A percentile compares a stretch with the other conserved stretches of the same genome.
Conservation (phyloP, 2,113 vertebrate genomes). For the Balaenoptera acutorostrata region DNA sequence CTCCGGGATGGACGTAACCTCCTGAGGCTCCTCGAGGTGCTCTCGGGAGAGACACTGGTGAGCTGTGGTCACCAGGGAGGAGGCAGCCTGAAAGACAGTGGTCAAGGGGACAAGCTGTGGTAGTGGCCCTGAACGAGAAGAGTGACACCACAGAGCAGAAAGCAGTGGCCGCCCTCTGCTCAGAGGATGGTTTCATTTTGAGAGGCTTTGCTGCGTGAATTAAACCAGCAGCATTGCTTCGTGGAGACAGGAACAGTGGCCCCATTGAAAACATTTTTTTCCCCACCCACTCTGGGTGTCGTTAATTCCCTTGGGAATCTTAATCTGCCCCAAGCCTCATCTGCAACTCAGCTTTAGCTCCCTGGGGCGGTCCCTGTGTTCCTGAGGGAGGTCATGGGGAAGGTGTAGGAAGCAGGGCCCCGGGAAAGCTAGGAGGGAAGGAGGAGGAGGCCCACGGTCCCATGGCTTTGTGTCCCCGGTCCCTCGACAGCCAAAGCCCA, state of each 20-base stretch:
- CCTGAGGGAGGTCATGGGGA: not conserved
- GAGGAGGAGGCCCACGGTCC: not conserved
- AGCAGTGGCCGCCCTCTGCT: not conserved
- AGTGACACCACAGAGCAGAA: not conserved
- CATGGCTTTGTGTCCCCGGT: no score
- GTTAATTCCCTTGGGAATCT: conserved; percentile 75
- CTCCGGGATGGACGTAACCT: conserved; percentile 94
- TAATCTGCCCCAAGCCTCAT: conserved; percentile 61
- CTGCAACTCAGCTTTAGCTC: not conserved
- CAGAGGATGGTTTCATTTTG: not conserved
- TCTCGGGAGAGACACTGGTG: conserved; percentile 94
- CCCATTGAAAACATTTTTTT: conserved; percentile 53
- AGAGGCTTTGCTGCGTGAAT: not conserved
- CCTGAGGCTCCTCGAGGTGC: conserved; percentile 91
- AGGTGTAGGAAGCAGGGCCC: not conserved
- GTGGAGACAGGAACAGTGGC: conserved; percentile 43
- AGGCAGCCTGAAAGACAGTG: not conserved
- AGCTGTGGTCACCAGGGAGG: conserved; percentile 55
- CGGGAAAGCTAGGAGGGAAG: not conserved
- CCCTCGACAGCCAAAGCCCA: conserved; percentile 87
- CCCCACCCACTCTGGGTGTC: not conserved
- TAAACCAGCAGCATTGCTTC: not conserved
- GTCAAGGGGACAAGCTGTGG: not conserved
- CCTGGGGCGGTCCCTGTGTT: not conserved
- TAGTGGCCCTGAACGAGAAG: not conserved